phyloP scores from a whole-genome alignment of 2,888 invertebrate genomes.

The Axea sp. region DNA sequence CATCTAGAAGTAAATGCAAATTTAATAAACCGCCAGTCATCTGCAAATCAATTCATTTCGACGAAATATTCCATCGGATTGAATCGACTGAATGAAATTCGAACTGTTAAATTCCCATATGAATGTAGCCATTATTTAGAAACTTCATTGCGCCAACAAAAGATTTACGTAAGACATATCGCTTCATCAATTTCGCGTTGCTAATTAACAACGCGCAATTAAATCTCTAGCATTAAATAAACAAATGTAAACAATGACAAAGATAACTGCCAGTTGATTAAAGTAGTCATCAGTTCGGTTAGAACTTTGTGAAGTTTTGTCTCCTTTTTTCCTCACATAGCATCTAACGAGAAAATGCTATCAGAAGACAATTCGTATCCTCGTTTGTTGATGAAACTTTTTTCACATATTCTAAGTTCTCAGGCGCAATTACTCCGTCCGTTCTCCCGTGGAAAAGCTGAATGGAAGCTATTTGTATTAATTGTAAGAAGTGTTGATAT shows the following conservation, averaged over 20 bases:
- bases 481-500: slow-evolving; percentile 22
- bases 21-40: background rate
- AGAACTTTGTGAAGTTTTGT: background rate
- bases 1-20: slow-evolving; percentile 2
- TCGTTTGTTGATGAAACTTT: slow-evolving; percentile 42
- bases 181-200: slow-evolving; percentile 1
- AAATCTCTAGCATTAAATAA: slow-evolving; percentile 9
- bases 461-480: slow-evolving; percentile 41
- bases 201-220: slow-evolving; percentile 15
- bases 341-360: slow-evolving; percentile 25
- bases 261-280: slow-evolving; percentile 42
- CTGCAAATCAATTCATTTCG: background rate
- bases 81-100: too few relatives aligned
- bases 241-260: slow-evolving; percentile 1
- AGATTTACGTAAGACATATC: background rate
- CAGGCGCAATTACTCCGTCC: slow-evolving; percentile 30
- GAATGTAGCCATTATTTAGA: too few relatives aligned
- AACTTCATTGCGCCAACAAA: too few relatives aligned
- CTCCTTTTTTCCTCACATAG: slow-evolving; percentile 4
- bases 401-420: slow-evolving; percentile 28
- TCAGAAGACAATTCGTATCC: slow-evolving; percentile 32
- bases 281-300: slow-evolving; percentile 10
- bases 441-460: slow-evolving; percentile 40
- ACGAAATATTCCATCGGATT: too few relatives aligned
- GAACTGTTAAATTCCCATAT: too few relatives aligned